A percentile compares a stretch with the other conserved stretches of the same genome.
Conservation (phyloP, 2,888 invertebrate species). For the Oeneis ivallda region DNA sequence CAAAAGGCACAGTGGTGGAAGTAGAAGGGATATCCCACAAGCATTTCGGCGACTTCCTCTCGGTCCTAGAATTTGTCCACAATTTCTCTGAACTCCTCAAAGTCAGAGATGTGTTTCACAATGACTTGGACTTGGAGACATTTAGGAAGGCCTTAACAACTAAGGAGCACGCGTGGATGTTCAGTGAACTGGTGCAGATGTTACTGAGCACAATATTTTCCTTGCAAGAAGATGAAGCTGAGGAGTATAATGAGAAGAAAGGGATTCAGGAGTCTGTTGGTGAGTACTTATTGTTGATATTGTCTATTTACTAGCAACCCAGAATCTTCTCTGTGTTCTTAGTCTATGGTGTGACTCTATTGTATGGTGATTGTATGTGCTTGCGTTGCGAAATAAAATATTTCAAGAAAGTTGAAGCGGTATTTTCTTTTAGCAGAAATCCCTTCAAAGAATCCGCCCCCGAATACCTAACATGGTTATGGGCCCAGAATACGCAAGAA, state of each 20-base stretch:
- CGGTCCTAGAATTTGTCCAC: conserved; percentile 94
- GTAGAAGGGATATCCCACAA: conserved; percentile 87
- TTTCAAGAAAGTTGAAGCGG: too few species aligned
- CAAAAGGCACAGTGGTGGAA: conserved; percentile 86
- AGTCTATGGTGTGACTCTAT: too few species aligned
- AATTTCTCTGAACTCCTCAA: conserved; percentile 91
- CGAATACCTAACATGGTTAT: too few species aligned
- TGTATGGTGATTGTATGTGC: too few species aligned
- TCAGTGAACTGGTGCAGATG: conserved; percentile 92
- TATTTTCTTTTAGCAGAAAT: too few species aligned
- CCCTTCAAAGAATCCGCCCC: too few species aligned
- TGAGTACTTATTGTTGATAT: too few species aligned
- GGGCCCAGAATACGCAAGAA: too few species aligned
- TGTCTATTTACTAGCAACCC: too few species aligned
- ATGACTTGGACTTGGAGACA: conserved; percentile 88
- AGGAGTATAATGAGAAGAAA: conserved; percentile 81
- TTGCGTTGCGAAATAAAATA: too few species aligned
- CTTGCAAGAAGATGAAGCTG: conserved; percentile 91
- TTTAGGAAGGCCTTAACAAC: conserved; percentile 84
- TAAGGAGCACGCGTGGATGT: conserved; percentile 89
- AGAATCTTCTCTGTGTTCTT: too few species aligned
- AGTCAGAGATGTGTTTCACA: conserved; percentile 88
- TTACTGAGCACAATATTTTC: conserved; percentile 91
- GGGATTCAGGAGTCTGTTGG: conserved; percentile 70
- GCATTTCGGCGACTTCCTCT: conserved; percentile 92